phyloP scores from a whole-genome alignment of 30 jellyfish, hydroid and myxozoan species.

The Pseudorhiza aurosa region DNA sequence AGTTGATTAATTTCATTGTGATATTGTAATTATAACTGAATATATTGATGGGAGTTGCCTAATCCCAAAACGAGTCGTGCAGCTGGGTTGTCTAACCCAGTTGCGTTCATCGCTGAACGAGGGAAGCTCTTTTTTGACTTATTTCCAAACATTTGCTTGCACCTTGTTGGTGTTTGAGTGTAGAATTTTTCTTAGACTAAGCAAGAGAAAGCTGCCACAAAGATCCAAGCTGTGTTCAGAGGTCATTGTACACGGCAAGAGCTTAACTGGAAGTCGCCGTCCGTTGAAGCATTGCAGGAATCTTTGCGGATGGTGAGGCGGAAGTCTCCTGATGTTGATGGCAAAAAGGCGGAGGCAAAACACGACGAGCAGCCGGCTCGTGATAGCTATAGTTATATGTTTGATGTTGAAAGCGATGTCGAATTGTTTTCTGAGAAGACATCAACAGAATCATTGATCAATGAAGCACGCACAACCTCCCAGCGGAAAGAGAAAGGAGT shows the following conservation, averaged over 20 bases:
- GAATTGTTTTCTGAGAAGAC: conserved; percentile 34
- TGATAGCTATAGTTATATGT: conserved; percentile 39
- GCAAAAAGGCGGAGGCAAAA: conserved; percentile 1
- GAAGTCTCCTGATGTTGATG: neutral
- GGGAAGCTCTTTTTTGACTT: too few species aligned
- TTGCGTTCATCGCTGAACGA: too few species aligned
- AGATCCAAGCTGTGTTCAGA: conserved; percentile 86
- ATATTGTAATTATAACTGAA: too few species aligned
- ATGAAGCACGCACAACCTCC: conserved; percentile 1
- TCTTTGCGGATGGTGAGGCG: conserved; percentile 58
- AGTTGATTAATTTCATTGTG: too few species aligned
- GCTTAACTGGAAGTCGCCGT: conserved; percentile 73
- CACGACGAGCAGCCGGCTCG: conserved; percentile 7
- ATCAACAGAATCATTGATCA: conserved; percentile 54
- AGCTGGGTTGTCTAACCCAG: too few species aligned
- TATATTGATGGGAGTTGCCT: too few species aligned
- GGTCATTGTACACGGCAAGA: conserved; percentile 86
- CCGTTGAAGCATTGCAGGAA: conserved; percentile 71
- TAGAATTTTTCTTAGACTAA: conserved; percentile 42
- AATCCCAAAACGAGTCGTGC: too few species aligned
- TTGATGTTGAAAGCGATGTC: conserved; percentile 44
- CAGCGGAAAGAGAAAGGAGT: conserved; percentile 5
- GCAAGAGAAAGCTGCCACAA: conserved; percentile 86
- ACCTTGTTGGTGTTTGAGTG: neutral
- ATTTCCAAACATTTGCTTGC: too few species aligned